Base-by-base conservation (phyloP, 2,113 vertebrate species). In the Aptenodytes patagonicus region DNA sequence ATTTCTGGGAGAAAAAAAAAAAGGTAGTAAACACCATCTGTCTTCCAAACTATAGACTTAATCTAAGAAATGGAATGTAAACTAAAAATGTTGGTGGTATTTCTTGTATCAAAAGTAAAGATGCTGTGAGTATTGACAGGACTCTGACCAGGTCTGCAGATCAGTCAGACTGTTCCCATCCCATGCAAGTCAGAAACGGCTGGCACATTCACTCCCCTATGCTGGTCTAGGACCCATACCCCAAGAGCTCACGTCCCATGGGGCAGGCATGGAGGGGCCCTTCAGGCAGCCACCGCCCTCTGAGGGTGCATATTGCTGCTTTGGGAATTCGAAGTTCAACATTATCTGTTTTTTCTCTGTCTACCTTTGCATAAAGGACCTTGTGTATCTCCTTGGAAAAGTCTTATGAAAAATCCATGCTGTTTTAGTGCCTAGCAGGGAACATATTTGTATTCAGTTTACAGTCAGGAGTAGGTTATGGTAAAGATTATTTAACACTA, bases 401-500 rank as follows among this genome's bases (percentile, higher is more conserved):
- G 10, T 31, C 32, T 66, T 88, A 66, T 26, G 44, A 95, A 94
- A 96, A 93, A 77, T 81, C 88, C 44, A 21, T 1, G 9, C 24
- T 89, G 40, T 47, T 90, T 83, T 55, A 75, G 55, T 87, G 68
- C 76, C 57, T 95, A 71, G 47, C 36, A 76, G 44, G 72, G 47
- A 82, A 78, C 13, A n/a, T 57, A 79, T 61, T 96, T 93, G 52
- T 82, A 75, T 87, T 89, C 76, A 32, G 17, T 58, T 93, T 89
- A 49, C 47, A 83, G 62, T 54, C 57, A 80, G 44, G 57, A 73
- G 58, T 15, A 73, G 85, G 58, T 66, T 84, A 69, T 87, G 73
- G 20, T 80, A 78, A 95, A 91, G 65, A 83, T 95, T 95, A 87
- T 95, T 97, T 80, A 69, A 85, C 7, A 18, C 22, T 65, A 72